These are phyloP conservation scores for Mercenaria mercenaria DNA, from an alignment of 1,140 invertebrate genomes.

Conservation along the genomic window DNA sequence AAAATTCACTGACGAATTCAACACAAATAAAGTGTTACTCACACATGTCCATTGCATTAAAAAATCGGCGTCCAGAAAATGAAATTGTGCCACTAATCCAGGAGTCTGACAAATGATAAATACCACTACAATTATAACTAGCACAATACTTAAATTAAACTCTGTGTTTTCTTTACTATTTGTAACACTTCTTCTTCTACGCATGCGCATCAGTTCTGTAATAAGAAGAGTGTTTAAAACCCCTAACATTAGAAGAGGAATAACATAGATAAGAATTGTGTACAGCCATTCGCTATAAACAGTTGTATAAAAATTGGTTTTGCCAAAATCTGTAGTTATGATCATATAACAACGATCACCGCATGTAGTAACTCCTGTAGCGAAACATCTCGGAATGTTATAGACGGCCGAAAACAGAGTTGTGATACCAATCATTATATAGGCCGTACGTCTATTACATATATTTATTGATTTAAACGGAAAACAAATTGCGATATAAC, in stretches of 20 bases:
- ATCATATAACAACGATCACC: constrained; percentile 71
- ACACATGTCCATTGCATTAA: constrained; percentile 80
- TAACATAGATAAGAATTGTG: constrained; percentile 78
- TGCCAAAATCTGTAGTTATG: constrained; percentile 74
- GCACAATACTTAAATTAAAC: constrained; percentile 80
- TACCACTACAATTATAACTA: constrained; percentile 83
- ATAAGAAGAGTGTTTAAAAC: constrained; percentile 78
- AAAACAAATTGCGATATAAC: constrained; percentile 83
- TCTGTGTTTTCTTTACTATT: constrained; percentile 82
- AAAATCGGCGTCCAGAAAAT: constrained; percentile 69
- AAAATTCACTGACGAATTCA: constrained; percentile 83
- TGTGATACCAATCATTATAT: constrained; percentile 74
- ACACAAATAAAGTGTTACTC: constrained; percentile 81
- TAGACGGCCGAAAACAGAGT: constrained; percentile 78
- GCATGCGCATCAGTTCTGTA: constrained; percentile 82
- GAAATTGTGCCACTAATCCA: constrained; percentile 81
- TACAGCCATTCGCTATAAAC: constrained; percentile 78
- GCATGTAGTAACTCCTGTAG: constrained; percentile 69
- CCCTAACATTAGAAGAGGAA: constrained; percentile 74
- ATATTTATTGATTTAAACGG: constrained; percentile 80
- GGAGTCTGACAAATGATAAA: constrained; percentile 83
- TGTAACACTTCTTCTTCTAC: constrained; percentile 72
- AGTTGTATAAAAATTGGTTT: constrained; percentile 72
- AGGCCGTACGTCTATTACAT: constrained; percentile 77
- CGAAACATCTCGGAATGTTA: constrained; percentile 83